A percentile compares a stretch with the other conserved stretches of the same genome.
These are phyloP conservation scores for Frankliniella fusca DNA, from an alignment of 2,888 invertebrate species.

Conservation along the genomic window DNA sequence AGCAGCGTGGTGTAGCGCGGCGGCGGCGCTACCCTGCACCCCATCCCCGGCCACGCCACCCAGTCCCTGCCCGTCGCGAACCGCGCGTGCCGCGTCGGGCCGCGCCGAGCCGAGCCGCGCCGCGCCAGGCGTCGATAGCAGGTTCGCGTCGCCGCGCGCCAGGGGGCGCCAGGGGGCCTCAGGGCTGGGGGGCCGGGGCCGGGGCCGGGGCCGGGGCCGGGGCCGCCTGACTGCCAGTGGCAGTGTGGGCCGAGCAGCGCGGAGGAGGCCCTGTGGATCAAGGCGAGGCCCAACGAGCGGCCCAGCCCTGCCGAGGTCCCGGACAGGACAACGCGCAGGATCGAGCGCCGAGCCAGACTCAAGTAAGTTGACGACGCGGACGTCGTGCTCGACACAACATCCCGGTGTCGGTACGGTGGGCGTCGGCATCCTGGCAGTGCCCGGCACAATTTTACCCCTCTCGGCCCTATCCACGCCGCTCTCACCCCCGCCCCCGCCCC, in stretches of 20 bases:
- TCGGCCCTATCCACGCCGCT: not conserved
- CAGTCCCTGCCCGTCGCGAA: not conserved
- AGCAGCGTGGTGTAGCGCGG: not conserved
- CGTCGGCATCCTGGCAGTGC: no score
- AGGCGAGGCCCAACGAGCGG: not conserved
- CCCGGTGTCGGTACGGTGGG: no score
- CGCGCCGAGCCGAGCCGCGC: not conserved
- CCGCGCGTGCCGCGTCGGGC: not conserved
- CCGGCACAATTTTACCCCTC: no score
- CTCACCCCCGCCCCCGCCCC: not conserved
- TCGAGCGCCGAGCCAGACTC: not conserved
- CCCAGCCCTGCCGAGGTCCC: not conserved
- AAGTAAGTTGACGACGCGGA: not conserved
- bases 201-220: not conserved
- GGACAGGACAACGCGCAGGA: not conserved
- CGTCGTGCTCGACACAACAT: not conserved
- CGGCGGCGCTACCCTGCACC: not conserved
- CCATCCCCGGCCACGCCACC: no score
- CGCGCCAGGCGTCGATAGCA: constrained; percentile 1
- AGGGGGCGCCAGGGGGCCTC: constrained; percentile 16
- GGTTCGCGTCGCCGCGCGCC: constrained; percentile 10
- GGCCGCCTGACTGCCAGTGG: not conserved
- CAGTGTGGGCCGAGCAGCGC: constrained; percentile 3
- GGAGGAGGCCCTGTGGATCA: not conserved
- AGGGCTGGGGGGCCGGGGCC: not conserved